A percentile compares a stretch with the other conserved stretches of the same genome.
Evolutionary conservation across 1,140 invertebrate genomes (phyloP).

Genomic region (Sminthurides bifidus): DNA sequence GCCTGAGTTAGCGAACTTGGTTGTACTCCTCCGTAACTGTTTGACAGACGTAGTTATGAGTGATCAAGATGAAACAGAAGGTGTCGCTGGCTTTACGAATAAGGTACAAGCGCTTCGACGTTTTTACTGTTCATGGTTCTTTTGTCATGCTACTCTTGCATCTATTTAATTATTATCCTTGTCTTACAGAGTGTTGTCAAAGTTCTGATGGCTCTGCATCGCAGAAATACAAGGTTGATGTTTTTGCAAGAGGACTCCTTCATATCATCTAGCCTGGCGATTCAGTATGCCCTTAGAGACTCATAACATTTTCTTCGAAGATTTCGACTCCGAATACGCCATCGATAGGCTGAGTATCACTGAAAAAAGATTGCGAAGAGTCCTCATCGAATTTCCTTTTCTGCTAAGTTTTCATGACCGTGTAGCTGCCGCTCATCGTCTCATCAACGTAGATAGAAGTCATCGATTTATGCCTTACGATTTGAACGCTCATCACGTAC

Average conservation of each 20-base stretch:
- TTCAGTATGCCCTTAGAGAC: slow-evolving; percentile 14
- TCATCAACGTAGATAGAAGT: slow-evolving; percentile 56
- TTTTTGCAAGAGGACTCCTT: slow-evolving; percentile 30
- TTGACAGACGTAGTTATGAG: slow-evolving; percentile 17
- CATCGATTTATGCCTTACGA: slow-evolving; percentile 53
- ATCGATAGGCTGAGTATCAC: slow-evolving; percentile 54
- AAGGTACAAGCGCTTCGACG: slow-evolving; percentile 20
- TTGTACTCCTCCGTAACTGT: background rate
- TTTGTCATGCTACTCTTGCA: background rate
- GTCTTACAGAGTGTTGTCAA: slow-evolving; percentile 7
- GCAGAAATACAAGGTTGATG: slow-evolving; percentile 21
- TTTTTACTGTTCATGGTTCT: background rate
- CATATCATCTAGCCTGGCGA: slow-evolving; percentile 13
- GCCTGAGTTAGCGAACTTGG: background rate
- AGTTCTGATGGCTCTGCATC: slow-evolving; percentile 16
- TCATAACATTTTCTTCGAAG: slow-evolving; percentile 15
- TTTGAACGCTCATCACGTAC: slow-evolving; percentile 65
- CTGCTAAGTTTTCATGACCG: slow-evolving; percentile 79
- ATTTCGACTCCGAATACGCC: background rate
- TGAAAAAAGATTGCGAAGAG: slow-evolving; percentile 73
- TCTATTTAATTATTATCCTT: background rate
- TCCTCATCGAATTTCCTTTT: slow-evolving; percentile 86
- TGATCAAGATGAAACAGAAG: slow-evolving; percentile 35
- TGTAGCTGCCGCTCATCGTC: slow-evolving; percentile 69
- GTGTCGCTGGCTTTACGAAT: slow-evolving; percentile 34